Evolutionary conservation across 64 coral and sea anemone genomes (phyloP), one percentile per base, ranked within the genome.

Genomic region (Stichodactyla mertensii): DNA sequence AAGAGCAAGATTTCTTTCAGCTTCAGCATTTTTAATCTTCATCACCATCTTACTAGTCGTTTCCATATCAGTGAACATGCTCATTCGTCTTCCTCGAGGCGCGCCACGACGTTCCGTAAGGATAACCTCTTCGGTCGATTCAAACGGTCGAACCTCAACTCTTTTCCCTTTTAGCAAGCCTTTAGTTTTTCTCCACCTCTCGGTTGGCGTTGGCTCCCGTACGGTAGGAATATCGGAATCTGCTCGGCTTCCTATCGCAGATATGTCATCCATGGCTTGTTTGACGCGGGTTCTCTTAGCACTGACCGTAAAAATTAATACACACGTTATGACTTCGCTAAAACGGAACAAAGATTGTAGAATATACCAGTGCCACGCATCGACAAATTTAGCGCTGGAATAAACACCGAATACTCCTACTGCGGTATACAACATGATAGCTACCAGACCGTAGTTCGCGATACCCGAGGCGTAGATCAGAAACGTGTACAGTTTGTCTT

Each of bases 271-370:
- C 14, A 86, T 77, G 54, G 89, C 91, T 77, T 64, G 61, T 51
- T 91, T 93, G 9, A 97, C 84, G 12, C 92, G 86, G 23, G 87
- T 92, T 22, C 95, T 82, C 58, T 98, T 98, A 23, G 95, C 95
- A 66, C 95, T 98, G 15, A 98, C 95, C 16, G 95, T 98, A 36
- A 98, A 98, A 0, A 98, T 91, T 1, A 98, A 64, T 1, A 98
- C 56, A 15, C 92, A 93, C 0, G 92, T 91, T 7, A 87, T 79
- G 4, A 93, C 85, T 31, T 98, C 95, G 15, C 89, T 86, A 7
- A 67, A 51, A 4, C 95, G 92, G 15, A 86, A 94, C 19, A 89
- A n/a, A n/a, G 92, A 94, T 58, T 98, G 95, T 36, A 98, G 55
- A 13, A 59, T 84, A 52, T 67, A 98, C 95, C 95, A 98, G 56